Conservation (phyloP, 2,113 vertebrate genomes). For the Hymenochirus boettgeri region DNA sequence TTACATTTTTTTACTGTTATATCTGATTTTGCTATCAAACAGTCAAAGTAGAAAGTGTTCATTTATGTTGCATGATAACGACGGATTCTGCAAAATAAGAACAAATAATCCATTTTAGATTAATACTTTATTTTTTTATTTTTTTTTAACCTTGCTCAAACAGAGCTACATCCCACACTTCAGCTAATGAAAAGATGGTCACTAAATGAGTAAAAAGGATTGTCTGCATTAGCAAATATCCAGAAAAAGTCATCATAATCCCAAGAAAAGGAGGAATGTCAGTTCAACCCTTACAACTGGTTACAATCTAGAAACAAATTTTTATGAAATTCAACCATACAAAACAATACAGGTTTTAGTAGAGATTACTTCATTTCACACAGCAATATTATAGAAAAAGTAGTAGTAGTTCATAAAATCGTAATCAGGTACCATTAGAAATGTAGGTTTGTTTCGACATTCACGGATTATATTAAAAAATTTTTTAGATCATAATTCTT, state of each 20-base stretch:
- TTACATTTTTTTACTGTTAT: too few relatives aligned
- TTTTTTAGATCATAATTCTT: too few relatives aligned
- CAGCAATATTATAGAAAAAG: constrained; percentile 68
- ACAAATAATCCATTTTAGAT: too few relatives aligned
- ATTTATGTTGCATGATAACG: too few relatives aligned
- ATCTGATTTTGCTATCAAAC: too few relatives aligned
- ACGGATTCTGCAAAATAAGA: too few relatives aligned
- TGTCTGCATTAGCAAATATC: constrained; percentile 44
- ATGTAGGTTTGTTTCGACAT: too few relatives aligned
- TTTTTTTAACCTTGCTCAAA: constrained; percentile 61
- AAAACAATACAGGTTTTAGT: constrained; percentile 60
- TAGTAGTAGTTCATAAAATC: too few relatives aligned
- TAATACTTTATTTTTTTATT: constrained; percentile 78
- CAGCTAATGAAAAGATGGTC: constrained; percentile 56
- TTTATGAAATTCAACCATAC: constrained; percentile 65
- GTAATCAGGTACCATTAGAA: too few relatives aligned
- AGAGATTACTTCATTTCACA: constrained; percentile 68
- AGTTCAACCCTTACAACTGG: constrained; percentile 50
- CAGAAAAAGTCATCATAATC: constrained; percentile 46
- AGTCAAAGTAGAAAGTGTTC: too few relatives aligned
- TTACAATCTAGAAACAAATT: constrained; percentile 68
- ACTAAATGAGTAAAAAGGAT: constrained; percentile 46
- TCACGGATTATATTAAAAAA: too few relatives aligned
- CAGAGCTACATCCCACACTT: constrained; percentile 64
- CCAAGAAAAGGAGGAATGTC: constrained; percentile 50